Evolutionary conservation across 2,113 vertebrate species (phyloP).

Genomic region (Xyrauchen texanus): DNA sequence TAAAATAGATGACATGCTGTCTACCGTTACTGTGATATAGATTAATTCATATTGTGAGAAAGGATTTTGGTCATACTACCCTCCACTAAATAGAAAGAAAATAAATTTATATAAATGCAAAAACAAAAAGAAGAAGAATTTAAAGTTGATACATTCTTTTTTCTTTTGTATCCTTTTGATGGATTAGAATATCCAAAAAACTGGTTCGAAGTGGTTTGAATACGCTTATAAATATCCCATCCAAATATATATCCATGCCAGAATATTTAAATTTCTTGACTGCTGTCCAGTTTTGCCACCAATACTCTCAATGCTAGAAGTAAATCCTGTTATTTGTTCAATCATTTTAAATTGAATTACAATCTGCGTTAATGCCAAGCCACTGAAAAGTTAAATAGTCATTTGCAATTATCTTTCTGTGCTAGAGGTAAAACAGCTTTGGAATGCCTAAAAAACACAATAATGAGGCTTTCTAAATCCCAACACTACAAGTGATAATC

Average conservation of each 20-base stretch:
- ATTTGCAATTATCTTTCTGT: background rate
- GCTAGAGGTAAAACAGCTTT: slow-evolving; percentile 22
- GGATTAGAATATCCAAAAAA: too few species aligned
- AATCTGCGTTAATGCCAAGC: slow-evolving; percentile 7
- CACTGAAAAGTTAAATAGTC: background rate
- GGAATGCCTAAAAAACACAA: background rate
- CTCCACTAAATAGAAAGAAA: too few species aligned
- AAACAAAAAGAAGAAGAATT: too few species aligned
- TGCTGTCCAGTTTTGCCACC: background rate
- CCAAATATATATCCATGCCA: background rate
- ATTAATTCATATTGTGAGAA: too few species aligned
- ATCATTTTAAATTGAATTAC: background rate
- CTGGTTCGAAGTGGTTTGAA: too few species aligned
- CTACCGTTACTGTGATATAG: too few species aligned
- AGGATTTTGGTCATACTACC: too few species aligned
- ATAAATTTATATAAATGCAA: too few species aligned
- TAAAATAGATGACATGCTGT: too few species aligned
- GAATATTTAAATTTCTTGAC: slow-evolving; percentile 17
- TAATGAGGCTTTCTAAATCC: slow-evolving; percentile 31
- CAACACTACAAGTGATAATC: slow-evolving; percentile 8
- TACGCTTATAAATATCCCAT: background rate
- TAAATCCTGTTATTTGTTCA: slow-evolving; percentile 5
- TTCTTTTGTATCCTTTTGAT: too few species aligned
- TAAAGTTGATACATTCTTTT: too few species aligned
- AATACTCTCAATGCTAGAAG: background rate